Base-by-base conservation (phyloP, 2,888 invertebrate genomes). In the Drosophila hamatofila region DNA sequence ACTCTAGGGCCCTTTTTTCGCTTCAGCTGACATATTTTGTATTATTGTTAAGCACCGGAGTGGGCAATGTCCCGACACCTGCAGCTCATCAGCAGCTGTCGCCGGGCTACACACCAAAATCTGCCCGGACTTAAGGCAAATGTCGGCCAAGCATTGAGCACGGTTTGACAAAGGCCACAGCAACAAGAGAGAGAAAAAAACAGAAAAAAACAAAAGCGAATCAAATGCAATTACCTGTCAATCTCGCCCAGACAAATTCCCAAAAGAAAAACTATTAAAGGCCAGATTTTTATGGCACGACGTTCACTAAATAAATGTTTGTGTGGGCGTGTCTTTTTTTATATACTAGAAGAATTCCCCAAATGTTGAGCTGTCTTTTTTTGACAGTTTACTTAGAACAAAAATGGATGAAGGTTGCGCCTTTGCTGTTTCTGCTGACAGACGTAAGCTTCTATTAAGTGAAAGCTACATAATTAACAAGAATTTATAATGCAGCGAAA, bases 201-300 rank as follows among this genome's bases (percentile, higher is more conserved):
- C 14, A 35, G 37, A 27, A 23, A 14, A 33, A 33, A 46, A 33
- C 37, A 33, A 27, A 30, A 42, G 12, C n/a, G 23, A 59, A 72
- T 63, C 55, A 80, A 83, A 72, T 74, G 64, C 72, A 86, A 86
- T 72, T 72, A 69, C 66, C 79, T 83, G 87, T 79, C 81, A 80
- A 69, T 72, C 49, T 54, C 27, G 30, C 5, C 23, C 37, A 56
- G 16, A 63, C 46, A 37, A 33, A 37, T 46, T 30, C 46, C 48
- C 23, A 44, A 52, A 62, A 41, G 46, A 41, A 54, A 51, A 75
- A 55, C 57, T 51, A 64, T 55, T 67, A 62, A 44, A 37, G 41
- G 30, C 42, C 46, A 61, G 48, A 60, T 77, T 63, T 63, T 27
- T 56, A 41, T 55, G 14, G 39, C 51, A 16, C 39, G 54, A 27